phyloP scores from a whole-genome alignment of 2,113 vertebrate genomes.

The Psittacara wagleri region DNA sequence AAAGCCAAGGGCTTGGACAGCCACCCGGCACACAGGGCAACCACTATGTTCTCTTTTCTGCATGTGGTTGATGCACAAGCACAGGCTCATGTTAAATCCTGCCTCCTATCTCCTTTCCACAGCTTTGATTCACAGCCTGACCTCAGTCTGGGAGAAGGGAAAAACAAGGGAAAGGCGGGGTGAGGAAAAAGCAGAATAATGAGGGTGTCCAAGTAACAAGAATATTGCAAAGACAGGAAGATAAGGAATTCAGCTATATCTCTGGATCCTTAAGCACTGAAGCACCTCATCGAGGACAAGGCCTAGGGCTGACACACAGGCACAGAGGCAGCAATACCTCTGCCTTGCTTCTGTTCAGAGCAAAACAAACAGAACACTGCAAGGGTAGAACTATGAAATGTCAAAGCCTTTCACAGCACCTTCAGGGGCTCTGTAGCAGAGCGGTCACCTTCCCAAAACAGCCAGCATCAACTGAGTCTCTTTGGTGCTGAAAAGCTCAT shows the following conservation, averaged over 20 bases:
- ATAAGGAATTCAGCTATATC: background rate
- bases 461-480: background rate
- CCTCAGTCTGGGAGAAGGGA: background rate
- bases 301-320: background rate
- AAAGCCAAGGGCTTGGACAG: background rate
- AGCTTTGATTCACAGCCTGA: background rate
- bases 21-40: background rate
- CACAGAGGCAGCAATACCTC: background rate
- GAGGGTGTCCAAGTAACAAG: background rate
- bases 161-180: background rate
- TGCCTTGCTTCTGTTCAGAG: background rate
- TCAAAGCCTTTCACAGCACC: background rate
- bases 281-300: background rate
- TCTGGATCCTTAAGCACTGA: background rate
- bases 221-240: background rate
- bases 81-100: background rate
- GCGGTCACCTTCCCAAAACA: background rate
- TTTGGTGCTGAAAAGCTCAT: background rate
- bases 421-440: background rate
- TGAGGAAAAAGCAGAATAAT: background rate
- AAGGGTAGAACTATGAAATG: background rate
- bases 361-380: background rate
- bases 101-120: background rate
- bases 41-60: rapidly evolving
- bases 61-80: background rate